These are phyloP conservation scores for Coremacera marginata DNA, from an alignment of 2,888 invertebrate genomes.

Conservation along the genomic window DNA sequence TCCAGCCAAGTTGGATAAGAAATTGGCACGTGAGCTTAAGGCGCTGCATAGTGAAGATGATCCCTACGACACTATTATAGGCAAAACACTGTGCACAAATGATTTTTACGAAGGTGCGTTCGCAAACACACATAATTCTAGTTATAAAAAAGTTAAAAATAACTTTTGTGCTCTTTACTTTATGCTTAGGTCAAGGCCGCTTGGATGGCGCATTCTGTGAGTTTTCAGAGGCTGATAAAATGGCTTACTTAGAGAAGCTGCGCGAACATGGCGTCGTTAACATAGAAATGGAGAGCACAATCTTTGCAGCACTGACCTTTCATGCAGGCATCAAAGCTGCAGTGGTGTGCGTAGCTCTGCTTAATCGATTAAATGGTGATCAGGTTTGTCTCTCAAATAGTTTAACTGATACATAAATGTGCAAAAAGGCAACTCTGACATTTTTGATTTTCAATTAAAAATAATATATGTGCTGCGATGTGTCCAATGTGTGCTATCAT, in stretches of 20 bases:
- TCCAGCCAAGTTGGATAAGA: conserved; percentile 86
- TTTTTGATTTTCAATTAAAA: not conserved
- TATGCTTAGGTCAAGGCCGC: conserved; percentile 84
- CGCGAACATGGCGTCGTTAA: conserved; percentile 87
- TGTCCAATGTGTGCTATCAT: too few species aligned
- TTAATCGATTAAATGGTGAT: conserved; percentile 94
- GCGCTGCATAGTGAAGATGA: conserved; percentile 80
- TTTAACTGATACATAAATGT: not conserved
- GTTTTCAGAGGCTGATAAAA: conserved; percentile 89
- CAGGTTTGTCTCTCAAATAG: conserved; percentile 74
- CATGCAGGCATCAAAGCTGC: conserved; percentile 93
- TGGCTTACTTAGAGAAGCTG: conserved; percentile 84
- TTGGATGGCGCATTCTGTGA: conserved; percentile 98
- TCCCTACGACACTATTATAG: conserved; percentile 88
- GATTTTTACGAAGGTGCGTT: conserved; percentile 95
- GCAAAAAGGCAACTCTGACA: not conserved
- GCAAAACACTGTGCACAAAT: conserved; percentile 95
- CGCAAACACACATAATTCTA: conserved; percentile 19
- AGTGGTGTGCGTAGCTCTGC: conserved; percentile 92
- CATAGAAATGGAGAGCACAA: conserved; percentile 97
- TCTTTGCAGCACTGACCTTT: conserved; percentile 93
- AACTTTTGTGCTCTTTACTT: not conserved
- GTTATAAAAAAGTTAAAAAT: not conserved
- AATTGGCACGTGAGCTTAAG: conserved; percentile 83
- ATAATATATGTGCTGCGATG: too few species aligned